Conservation (phyloP, 1,140 invertebrate genomes). For the Lethocerus indicus region DNA sequence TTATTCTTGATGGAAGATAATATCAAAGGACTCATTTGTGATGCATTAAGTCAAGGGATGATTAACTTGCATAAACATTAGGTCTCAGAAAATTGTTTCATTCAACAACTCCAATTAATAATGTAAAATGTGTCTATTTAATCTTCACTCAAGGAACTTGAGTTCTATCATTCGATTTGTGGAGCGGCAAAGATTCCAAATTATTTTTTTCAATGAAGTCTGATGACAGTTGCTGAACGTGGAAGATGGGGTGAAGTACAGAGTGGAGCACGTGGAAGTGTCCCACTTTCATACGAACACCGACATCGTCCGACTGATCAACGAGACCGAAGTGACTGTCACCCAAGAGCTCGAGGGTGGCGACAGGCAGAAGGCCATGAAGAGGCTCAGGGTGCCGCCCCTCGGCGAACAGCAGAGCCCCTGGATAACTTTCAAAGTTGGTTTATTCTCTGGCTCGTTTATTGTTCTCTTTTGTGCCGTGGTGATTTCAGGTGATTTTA, state of each 20-base stretch:
- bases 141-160: no score
- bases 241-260: slow-evolving; percentile 48
- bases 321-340: slow-evolving; percentile 64
- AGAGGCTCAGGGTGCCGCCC: slow-evolving; percentile 68
- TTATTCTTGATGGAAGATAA: no score
- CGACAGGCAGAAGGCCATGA: slow-evolving; percentile 72
- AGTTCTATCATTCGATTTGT: no score
- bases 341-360: slow-evolving; percentile 70
- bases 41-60: no score
- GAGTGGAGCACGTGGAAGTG: slow-evolving; percentile 59
- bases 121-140: no score
- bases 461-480: slow-evolving; percentile 57
- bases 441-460: slow-evolving; percentile 66
- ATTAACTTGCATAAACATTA: no score
- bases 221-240: slow-evolving; percentile 32
- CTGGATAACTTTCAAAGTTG: slow-evolving; percentile 73
- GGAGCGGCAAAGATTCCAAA: no score
- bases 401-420: slow-evolving; percentile 65
- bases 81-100: no score
- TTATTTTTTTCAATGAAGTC: slow-evolving; percentile 1
- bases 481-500: slow-evolving; percentile 45
- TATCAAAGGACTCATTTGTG: no score
- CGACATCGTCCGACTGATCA: slow-evolving; percentile 72
- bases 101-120: no score
- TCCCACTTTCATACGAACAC: slow-evolving; percentile 75